Conservation (phyloP, 2,888 invertebrate genomes). For the Temnothorax rugatulus region DNA sequence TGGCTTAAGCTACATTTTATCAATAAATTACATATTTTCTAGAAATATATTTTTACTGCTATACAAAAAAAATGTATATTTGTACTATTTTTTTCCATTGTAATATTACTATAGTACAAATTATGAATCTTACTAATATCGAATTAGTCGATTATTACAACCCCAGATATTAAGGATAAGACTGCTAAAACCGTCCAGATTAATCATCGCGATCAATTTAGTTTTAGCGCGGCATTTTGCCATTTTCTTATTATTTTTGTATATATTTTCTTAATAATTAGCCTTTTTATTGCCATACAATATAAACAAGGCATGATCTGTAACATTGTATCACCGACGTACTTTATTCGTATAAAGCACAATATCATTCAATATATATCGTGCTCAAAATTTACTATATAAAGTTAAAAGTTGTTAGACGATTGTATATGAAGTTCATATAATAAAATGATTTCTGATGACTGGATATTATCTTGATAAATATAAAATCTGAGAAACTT, state of each 20-base stretch:
- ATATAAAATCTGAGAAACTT: background rate
- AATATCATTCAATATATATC: background rate
- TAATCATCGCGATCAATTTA: conserved; percentile 60
- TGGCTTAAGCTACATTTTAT: conserved; percentile 32
- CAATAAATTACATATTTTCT: conserved; percentile 48
- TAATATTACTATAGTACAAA: conserved; percentile 71
- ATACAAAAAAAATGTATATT: conserved; percentile 47
- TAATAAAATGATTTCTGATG: conserved; percentile 22
- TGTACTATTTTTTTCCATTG: conserved; percentile 59
- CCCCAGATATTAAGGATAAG: conserved; percentile 66
- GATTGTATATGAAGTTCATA: conserved; percentile 14
- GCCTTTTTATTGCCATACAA: conserved; percentile 17
- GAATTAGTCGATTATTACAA: conserved; percentile 45
- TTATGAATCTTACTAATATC: conserved; percentile 36
- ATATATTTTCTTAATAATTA: conserved; percentile 58
- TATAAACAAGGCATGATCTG: background rate
- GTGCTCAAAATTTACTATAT: background rate
- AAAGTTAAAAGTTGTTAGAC: conserved; percentile 9
- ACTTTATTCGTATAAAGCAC: conserved; percentile 15
- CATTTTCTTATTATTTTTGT: conserved; percentile 69
- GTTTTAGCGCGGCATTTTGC: conserved; percentile 48
- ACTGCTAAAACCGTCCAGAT: conserved; percentile 78
- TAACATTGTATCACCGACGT: background rate
- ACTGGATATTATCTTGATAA: background rate
- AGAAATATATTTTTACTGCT: conserved; percentile 66